phyloP scores from a whole-genome alignment of 1,140 invertebrate genomes.

The Penaeus indicus region DNA sequence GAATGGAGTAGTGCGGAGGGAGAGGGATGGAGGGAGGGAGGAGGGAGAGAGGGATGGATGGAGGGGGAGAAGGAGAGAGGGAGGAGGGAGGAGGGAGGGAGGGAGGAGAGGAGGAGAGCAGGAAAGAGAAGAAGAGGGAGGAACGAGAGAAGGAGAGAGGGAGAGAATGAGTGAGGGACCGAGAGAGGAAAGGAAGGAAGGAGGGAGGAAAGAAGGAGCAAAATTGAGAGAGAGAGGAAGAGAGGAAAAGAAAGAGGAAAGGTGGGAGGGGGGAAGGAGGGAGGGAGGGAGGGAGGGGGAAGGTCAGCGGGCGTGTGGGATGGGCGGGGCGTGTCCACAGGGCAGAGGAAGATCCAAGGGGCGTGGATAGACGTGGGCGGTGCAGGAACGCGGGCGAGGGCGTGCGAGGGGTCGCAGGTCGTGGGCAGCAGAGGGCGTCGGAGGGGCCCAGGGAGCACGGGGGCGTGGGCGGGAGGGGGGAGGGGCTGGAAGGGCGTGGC shows the following conservation, averaged over 20 bases:
- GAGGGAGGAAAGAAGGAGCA: not conserved
- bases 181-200: constrained; percentile 9
- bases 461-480: too few relatives aligned
- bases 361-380: too few relatives aligned
- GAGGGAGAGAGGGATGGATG: too few relatives aligned
- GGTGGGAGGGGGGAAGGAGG: constrained; percentile 24
- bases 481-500: too few relatives aligned
- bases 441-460: too few relatives aligned
- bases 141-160: not conserved
- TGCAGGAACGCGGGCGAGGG: too few relatives aligned
- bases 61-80: not conserved
- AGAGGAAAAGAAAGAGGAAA: constrained; percentile 19
- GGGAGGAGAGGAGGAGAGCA: too few relatives aligned
- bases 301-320: constrained; percentile 44
- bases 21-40: not conserved
- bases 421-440: too few relatives aligned
- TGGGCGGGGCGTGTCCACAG: constrained; percentile 30
- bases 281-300: constrained; percentile 39
- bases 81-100: too few relatives aligned
- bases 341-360: not conserved
- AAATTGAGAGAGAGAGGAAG: not conserved
- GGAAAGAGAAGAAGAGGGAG: not conserved
- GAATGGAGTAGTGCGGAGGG: too few relatives aligned
- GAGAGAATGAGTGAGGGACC: not conserved
- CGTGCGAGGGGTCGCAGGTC: too few relatives aligned